Evolutionary conservation across 2,797 vertebrate genomes (phyloP), one percentile per base, ranked within the genome.

Genomic region (Lagocephalus sceleratus): DNA sequence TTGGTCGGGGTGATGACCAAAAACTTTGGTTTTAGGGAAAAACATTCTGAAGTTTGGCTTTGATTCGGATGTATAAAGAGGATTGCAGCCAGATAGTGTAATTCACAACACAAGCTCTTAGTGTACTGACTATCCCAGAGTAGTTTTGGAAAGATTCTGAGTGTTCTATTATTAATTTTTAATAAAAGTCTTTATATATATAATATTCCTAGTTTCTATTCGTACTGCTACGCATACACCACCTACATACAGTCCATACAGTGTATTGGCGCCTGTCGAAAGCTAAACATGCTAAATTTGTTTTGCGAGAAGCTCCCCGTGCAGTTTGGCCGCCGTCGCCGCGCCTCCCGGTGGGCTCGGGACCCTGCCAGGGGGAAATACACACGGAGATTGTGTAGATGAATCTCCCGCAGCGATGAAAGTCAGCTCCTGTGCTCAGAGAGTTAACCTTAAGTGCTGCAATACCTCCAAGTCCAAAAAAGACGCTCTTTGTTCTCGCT

Each of bases 401-500:
- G 65, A 73, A 60, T 67, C 57, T 54, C 39, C 29, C 46, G 48
- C 20, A 35, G 68, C 58, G 71, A 81, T 80, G 75, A 83, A 87
- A 82, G 78, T 66, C 62, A 32, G 50, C 63, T 55, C 69, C 76
- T 80, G 72, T 84, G 69, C 60, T 67, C 22, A 6, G 66, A 73
- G 76, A 81, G 80, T 85, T 77, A 80, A 86, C 76, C 68, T 84
- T 84, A 81, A 85, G 76, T 71, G 76, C 71, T 43, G 64, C 60
- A 61, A 58, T 77, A 66, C 63, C 52, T 60, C 39, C 9, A 55
- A 79, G 66, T 21, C 55, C 72, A 82, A 83, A 81, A 78, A 73
- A 84, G 71, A 72, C 50, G 20, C 46, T 76, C 75, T 85, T 87
- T 89, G 83, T 83, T 85, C 65, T 61, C 62, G 41, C 29, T 3